Base-by-base conservation (phyloP, 2,888 invertebrate genomes). In the Temnothorax unifasciatus region DNA sequence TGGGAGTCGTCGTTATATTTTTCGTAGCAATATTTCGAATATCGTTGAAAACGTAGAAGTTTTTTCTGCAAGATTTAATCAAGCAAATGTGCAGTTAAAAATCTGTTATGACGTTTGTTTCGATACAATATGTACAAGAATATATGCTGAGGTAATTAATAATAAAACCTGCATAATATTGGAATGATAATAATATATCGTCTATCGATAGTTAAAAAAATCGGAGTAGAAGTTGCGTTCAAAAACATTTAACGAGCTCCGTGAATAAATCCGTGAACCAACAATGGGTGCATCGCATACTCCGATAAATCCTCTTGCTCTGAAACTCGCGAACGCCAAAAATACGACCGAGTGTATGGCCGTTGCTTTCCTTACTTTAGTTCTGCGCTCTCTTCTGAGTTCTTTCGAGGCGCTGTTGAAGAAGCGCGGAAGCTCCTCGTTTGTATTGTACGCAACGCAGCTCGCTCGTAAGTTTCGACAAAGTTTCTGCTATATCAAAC, bases 401-500 rank as follows among this genome's bases (percentile, higher is more conserved):
- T 88, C 90, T 88, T 88, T 88, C 74, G 79, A n/a, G n/a, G 54
- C 18, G 57, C 34, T 81, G 52, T 61, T 63, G 68, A 73, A 64
- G 82, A 84, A 85, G 21, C 85, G 77, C 89, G 68, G 50, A 85
- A 84, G 76, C 84, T 83, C 81, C 64, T 68, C 59, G 59, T 54
- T 71, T 71, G 84, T 82, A 86, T 88, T 89, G 74, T 84, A 84
- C 66, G 69, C 54, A 69, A 71, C 66, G 75, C 59, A 81, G 81
- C 54, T 75, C 57, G 75, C 68, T 75, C 83, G 82, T 82, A 90
- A 89, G 87, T 90, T 90, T 79, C 87, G 85, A 21, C 85, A 63
- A 90, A 89, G 85, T 89, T 89, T 88, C 85, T 77, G 84, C 74
- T 74, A 83, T 90, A 87, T 85, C 89, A 87, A 88, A 90, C 84